A percentile compares a stretch with the other conserved stretches of the same genome.
These are phyloP conservation scores for Pipra filicauda DNA, from an alignment of 2,113 vertebrate genomes.

Conservation along the genomic window DNA sequence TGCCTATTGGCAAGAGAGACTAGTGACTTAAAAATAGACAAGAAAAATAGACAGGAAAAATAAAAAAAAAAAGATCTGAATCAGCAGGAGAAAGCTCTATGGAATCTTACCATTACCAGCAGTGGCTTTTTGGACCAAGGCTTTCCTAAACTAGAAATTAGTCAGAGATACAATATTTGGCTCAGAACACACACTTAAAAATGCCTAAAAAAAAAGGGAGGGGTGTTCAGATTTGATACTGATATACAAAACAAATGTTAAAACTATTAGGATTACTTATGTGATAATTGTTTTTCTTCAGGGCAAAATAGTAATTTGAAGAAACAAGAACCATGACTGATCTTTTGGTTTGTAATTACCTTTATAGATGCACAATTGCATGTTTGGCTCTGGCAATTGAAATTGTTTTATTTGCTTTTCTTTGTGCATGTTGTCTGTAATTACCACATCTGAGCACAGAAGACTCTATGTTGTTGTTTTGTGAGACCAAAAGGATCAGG, in stretches of 20 bases:
- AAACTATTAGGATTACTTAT: constrained; percentile 9
- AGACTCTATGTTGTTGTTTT: constrained; percentile 28
- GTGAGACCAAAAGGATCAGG: constrained; percentile 9
- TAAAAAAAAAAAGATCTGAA: not conserved
- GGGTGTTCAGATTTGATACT: not conserved
- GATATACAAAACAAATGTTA: constrained; percentile 23
- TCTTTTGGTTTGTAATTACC: constrained; percentile 45
- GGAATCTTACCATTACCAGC: not conserved
- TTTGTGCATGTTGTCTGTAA: constrained; percentile 44
- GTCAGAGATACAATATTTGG: not conserved
- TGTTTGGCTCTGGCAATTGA: constrained; percentile 24
- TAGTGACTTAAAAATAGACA: not conserved
- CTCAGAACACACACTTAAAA: not conserved
- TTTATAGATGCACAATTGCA: constrained; percentile 31
- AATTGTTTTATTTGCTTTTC: constrained; percentile 51
- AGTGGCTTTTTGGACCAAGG: not conserved
- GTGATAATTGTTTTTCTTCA: constrained; percentile 29
- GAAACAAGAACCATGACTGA: constrained; percentile 26
- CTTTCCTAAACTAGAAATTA: not conserved
- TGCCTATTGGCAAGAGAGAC: not conserved
- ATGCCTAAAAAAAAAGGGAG: not conserved
- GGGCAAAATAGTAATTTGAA: constrained; percentile 43
- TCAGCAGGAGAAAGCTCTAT: not conserved
- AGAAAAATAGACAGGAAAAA: not conserved
- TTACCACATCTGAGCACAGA: constrained; percentile 31